Evolutionary conservation across 2,797 vertebrate genomes (phyloP).

Genomic region (Fistularia commersonii): DNA sequence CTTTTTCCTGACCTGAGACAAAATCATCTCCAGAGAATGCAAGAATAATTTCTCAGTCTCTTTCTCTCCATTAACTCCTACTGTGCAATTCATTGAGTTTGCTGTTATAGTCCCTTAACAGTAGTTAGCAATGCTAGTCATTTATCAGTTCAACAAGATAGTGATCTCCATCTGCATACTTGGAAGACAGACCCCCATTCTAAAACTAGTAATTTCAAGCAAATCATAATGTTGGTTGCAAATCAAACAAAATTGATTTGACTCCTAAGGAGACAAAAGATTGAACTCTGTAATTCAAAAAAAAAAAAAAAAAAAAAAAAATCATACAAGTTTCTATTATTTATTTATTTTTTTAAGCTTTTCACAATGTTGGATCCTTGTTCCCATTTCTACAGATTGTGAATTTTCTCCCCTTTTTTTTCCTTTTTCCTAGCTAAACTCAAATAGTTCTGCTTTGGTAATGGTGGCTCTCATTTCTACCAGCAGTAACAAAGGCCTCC

Average conservation of each 20-base stretch:
- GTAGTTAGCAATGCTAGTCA: conserved; percentile 65
- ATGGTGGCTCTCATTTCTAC: conserved; percentile 37
- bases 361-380: no score
- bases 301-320: conserved; percentile 1
- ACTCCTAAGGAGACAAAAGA: conserved; percentile 4
- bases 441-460: conserved; percentile 29
- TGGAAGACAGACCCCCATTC: conserved; percentile 19
- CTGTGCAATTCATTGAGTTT: conserved; percentile 75
- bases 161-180: conserved; percentile 52
- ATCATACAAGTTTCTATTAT: background rate
- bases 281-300: conserved; percentile 21
- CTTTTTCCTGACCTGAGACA: conserved; percentile 57
- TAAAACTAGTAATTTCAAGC: no score
- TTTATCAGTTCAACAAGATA: conserved; percentile 58
- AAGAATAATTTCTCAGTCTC: conserved; percentile 64
- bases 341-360: background rate
- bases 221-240: background rate
- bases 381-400: conserved; percentile 3
- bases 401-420: background rate
- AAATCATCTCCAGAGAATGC: conserved; percentile 64
- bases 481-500: conserved; percentile 32
- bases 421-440: conserved; percentile 21
- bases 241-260: background rate
- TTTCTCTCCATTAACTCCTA: conserved; percentile 73
- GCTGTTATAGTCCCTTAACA: conserved; percentile 70